These are phyloP conservation scores for Callyntrura guangdongensis DNA, from an alignment of 2,888 invertebrate genomes.

Conservation along the genomic window DNA sequence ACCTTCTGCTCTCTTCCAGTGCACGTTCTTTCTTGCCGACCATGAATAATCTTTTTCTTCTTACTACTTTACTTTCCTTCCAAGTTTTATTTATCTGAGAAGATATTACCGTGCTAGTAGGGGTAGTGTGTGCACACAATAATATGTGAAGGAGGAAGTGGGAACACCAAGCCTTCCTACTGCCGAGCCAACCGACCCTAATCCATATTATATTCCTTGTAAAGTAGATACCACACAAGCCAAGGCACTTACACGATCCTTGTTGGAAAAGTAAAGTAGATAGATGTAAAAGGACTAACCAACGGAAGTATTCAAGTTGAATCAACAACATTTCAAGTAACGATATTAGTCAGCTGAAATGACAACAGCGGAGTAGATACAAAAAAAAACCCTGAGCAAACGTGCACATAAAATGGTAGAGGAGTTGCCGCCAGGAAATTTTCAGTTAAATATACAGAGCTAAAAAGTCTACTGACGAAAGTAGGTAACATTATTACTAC, in stretches of 20 bases:
- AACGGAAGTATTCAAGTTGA: conserved; percentile 67
- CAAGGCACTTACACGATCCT: neutral
- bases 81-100: conserved; percentile 37
- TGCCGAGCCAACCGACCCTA: conserved; percentile 1
- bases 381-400: neutral
- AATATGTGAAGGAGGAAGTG: conserved; percentile 16
- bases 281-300: neutral
- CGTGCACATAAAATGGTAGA: neutral
- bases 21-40: conserved; percentile 18
- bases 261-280: neutral
- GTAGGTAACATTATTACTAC: conserved; percentile 40
- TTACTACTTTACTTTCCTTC: conserved; percentile 44
- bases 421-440: conserved; percentile 59
- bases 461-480: conserved; percentile 25
- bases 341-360: conserved; percentile 44
- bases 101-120: conserved; percentile 6
- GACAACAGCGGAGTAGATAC: neutral
- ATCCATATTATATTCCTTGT: conserved; percentile 35
- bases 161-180: neutral
- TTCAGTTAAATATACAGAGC: conserved; percentile 43
- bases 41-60: conserved; percentile 64
- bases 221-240: neutral
- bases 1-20: conserved; percentile 7
- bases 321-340: conserved; percentile 66
- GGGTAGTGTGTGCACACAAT: neutral